Base-by-base conservation (phyloP, 2,113 vertebrate species). In the Mobula birostris region DNA sequence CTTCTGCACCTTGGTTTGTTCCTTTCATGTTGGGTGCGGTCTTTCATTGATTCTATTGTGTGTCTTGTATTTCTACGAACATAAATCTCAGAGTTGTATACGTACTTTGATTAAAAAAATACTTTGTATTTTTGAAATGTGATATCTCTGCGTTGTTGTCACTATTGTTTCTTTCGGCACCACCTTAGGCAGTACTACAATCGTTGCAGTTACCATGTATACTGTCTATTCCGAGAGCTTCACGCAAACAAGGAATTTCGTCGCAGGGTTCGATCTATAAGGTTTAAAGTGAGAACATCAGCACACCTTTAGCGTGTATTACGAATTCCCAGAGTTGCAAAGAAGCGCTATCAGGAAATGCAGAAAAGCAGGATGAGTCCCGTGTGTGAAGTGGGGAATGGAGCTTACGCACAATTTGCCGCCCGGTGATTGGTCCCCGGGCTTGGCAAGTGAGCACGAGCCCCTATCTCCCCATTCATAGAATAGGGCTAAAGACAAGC, bases 381-480 rank as follows among this genome's bases (percentile, higher is more conserved):
- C 5, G 82, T 85, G 83, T 61, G 48, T 61, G 83, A 0, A n/a
- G 29, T 32, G 24, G 63, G 48, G 48, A 48, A 66, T 11, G n/a
- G 88, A 40, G 66, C 8, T 72, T 32, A 90, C 82, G 48, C 2
- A 24, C 24, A n/a, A 56, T n/a, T 7, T 63, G 83, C 58, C 11
- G 83, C 27, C 58, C 83, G 56, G 1, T 61, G 85, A 90, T 90
- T 90, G 85, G 85, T 90, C 85, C 58, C 85, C 14, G 61, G 61
- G 85, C 36, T 70, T 93, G 9, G 66, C 68, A 24, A 93, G 36
- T 93, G 90, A 93, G 66, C n/a, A 8, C 66, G 17, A 48, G 68
- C 68, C 36, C 68, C 27, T 40, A 11, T 72, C 90, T 72, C 90
- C 66, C 68, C 90, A 93, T 70, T 93, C 90, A 93, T 93, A 93